Base-by-base conservation (phyloP, 1,140 invertebrate species). In the Chironomus tepperi region DNA sequence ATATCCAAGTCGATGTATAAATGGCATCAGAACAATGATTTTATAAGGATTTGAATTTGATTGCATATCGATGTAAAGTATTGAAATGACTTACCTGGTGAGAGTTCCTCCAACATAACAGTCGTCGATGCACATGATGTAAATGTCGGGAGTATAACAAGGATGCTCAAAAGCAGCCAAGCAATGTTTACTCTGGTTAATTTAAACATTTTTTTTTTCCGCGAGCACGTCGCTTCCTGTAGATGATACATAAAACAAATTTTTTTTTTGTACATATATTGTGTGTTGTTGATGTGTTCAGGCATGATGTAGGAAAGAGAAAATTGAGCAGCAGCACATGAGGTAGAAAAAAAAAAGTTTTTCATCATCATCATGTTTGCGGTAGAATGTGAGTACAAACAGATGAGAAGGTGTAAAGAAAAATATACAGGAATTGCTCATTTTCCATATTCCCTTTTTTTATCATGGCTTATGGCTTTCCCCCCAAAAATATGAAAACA, bases 51-150 rank as follows among this genome's bases (percentile, higher is more conserved):
- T 21, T 70, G 18, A 18, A 19, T 70, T 34, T 70, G 16, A 19
- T 70, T 70, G 7, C 18, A 19, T 70, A 70, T 10, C 9, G 65
- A 18, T 21, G 65, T 18, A 19, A 9, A 19, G 18, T 2, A 70
- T 1, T 1, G 18, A 19, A 19, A 70, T 18, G 18, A 19, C 18
- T 19, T 70, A 70, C 65, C 65, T 70, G 65, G 65, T 70, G 65
- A 70, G 18, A 70, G 65, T 18, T 70, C 65, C 19, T 70, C 65
- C 65, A 70, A 16, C 65, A 57, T 57, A 70, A 70, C 65, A 70
- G n/a, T 70, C 10, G 10, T 57, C 65, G 16, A 70, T 70, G 16
- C 2, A 21, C 16, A 21, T 70, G 7, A 18, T 18, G 65, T 10
- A n/a, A n/a, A 15, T 57, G 47, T 12, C 12, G 12, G 47, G 12